phyloP scores from a whole-genome alignment of 2,888 invertebrate genomes.

The Trileptium ribeirensis region DNA sequence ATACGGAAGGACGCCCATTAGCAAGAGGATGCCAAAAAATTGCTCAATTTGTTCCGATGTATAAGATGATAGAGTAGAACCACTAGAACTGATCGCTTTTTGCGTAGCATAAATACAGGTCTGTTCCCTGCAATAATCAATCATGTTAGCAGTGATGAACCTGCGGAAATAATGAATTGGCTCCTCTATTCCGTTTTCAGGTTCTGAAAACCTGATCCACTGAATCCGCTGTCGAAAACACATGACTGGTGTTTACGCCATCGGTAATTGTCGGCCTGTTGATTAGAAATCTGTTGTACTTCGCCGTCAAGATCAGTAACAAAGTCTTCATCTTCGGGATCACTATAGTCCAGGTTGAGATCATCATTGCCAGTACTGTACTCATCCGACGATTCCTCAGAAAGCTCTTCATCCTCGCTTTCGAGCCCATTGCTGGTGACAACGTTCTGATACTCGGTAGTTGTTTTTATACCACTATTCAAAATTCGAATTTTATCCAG shows the following conservation, averaged over 20 bases:
- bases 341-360: not conserved
- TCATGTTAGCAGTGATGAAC: not conserved
- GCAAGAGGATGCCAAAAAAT: not conserved
- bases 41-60: constrained; percentile 5
- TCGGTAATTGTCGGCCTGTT: not conserved
- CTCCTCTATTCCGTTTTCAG: not conserved
- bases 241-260: not conserved
- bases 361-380: not conserved
- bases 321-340: not conserved
- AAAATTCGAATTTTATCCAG: not conserved
- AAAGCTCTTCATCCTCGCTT: not conserved
- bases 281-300: not conserved
- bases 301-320: not conserved
- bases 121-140: not conserved
- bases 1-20: not conserved
- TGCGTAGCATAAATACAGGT: not conserved
- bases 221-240: not conserved
- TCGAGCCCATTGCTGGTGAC: not conserved
- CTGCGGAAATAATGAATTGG: not conserved
- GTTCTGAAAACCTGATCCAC: not conserved
- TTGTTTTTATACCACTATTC: not conserved
- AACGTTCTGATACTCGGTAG: not conserved
- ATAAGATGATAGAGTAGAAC: no score
- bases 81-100: not conserved
- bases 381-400: not conserved